Base-by-base conservation (phyloP, 37 sponge, comb jelly and placozoan genomes). In the Beroe ovata region DNA sequence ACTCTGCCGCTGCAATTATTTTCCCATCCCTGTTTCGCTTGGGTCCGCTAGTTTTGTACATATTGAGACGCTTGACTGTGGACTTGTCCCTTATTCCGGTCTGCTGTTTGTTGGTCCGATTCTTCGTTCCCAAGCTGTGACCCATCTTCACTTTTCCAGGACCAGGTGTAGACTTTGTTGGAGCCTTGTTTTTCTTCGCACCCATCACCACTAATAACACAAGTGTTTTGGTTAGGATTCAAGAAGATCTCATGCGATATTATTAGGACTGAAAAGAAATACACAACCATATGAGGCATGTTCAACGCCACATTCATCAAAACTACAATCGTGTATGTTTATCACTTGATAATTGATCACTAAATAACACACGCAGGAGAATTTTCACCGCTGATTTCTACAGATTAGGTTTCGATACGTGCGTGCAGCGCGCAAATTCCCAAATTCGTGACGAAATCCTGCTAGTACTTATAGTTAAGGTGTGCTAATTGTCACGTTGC, bases 61-160 rank as follows among this genome's bases (percentile, higher is more conserved):
- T 97, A 89, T 94, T 93, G 38, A 97, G 90, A 16, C 98, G 89
- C 89, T 92, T 94, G 29, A 95, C 94, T 28, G 98, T 97, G 23
- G 96, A 61, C 88, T 95, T 95, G 91, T 94, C 94, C 23, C 98
- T 69, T 89, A 92, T 91, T 35, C 90, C 72, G 19, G 88, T 25
- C 21, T 41, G 64, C 25, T 59, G 42, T 60, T 91, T 91, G 54
- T 16, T 42, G 4, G 22, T 77, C 54, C 84, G 26, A 54, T 77
- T 77, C 28, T 77, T 77, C 26, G 41, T 11, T 21, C 84, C 33
- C 38, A 77, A 25, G 25, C 84, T 77, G 84, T 40, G 8, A 35
- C 84, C 84, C 42, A 77, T 37, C 47, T 77, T 77, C 4, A 77
- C 84, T 29, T 42, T 39, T 22, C 84, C 84, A 0, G 84, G 84